Evolutionary conservation across 1,140 invertebrate species (phyloP).

Genomic region (Ceratina australensis): DNA sequence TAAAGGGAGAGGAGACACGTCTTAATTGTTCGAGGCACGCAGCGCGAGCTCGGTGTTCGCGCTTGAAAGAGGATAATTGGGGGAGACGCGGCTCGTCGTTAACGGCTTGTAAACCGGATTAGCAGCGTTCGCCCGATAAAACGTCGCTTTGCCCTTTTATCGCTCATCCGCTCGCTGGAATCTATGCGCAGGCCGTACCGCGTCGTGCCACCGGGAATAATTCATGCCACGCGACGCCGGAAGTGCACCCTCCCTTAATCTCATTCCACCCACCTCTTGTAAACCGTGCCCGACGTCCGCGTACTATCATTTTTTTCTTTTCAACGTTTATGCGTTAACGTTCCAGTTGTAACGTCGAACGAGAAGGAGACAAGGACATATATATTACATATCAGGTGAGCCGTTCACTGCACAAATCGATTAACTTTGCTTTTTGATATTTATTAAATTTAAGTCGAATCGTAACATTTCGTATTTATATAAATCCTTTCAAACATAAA

Average conservation of each 20-base stretch:
- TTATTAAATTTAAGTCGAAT: too few species aligned
- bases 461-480: too few species aligned
- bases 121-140: constrained; percentile 17
- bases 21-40: constrained; percentile 32
- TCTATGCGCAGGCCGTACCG: not conserved
- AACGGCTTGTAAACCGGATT: constrained; percentile 22
- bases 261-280: not conserved
- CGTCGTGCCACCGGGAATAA: constrained; percentile 10
- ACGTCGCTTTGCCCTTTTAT: constrained; percentile 25
- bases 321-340: not conserved
- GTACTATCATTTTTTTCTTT: not conserved
- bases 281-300: too few species aligned
- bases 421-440: too few species aligned
- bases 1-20: not conserved
- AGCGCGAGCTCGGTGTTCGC: not conserved
- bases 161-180: not conserved
- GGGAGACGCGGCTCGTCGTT: constrained; percentile 17
- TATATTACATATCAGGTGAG: too few species aligned
- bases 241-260: constrained; percentile 21
- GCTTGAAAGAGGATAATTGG: constrained; percentile 25
- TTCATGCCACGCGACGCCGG: constrained; percentile 5
- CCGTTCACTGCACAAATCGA: too few species aligned
- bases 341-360: not conserved
- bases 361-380: too few species aligned
- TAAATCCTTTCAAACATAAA: too few species aligned